A percentile compares a stretch with the other conserved stretches of the same genome.
Conservation (phyloP, 2,113 vertebrate genomes). For the Toxotes chatareus region DNA sequence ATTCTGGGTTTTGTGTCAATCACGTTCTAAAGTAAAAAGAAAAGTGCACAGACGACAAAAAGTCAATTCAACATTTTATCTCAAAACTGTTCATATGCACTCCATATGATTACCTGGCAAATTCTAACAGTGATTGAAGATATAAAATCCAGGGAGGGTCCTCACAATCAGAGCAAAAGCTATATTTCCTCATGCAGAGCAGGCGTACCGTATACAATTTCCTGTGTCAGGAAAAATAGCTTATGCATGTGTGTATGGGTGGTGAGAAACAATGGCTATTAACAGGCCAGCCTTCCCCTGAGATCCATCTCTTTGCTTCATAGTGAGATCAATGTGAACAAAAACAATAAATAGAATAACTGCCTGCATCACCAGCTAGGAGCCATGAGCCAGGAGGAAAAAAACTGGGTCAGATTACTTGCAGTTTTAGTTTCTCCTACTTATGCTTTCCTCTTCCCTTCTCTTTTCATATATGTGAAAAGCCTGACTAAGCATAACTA, state of each 20-base stretch:
- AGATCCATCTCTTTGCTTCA: slow-evolving; percentile 45
- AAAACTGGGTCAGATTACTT: slow-evolving; percentile 74
- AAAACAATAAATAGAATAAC: slow-evolving; percentile 45
- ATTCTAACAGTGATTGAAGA: background rate
- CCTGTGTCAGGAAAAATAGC: background rate
- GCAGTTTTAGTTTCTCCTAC: slow-evolving; percentile 46
- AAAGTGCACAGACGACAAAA: background rate
- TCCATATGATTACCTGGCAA: no score
- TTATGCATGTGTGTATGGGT: background rate
- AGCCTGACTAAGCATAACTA: slow-evolving; percentile 70
- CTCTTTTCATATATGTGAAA: slow-evolving; percentile 51
- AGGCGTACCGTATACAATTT: background rate
- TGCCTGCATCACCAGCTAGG: slow-evolving; percentile 40
- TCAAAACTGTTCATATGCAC: background rate
- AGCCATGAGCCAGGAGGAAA: slow-evolving; percentile 5
- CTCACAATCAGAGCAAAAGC: background rate
- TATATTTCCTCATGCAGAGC: background rate
- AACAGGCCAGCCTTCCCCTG: slow-evolving; percentile 23
- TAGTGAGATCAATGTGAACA: slow-evolving; percentile 46
- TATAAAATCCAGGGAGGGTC: background rate
- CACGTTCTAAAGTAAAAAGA: background rate
- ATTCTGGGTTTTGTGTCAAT: background rate
- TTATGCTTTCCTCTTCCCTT: slow-evolving; percentile 32
- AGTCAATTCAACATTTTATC: background rate
- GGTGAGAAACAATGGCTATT: slow-evolving; percentile 56